Percentiles rank a stretch among this genome's conserved stretches.
These are phyloP conservation scores for Danio rerio DNA, from an alignment of 2,113 vertebrate genomes.

Conservation along the genomic window DNA sequence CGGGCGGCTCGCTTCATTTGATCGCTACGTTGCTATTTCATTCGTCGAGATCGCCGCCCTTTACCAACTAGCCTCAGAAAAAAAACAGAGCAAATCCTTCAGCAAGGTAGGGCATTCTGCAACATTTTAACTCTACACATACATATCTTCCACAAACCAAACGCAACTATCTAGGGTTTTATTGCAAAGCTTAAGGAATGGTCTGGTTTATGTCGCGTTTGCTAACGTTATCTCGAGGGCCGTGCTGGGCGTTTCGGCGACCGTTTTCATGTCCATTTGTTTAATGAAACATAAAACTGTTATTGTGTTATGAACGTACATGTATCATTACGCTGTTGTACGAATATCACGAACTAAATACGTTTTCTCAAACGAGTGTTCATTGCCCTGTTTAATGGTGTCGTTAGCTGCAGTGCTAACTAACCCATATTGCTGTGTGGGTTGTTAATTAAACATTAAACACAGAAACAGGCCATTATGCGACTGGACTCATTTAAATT, in stretches of 20 bases:
- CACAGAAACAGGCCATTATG: background rate
- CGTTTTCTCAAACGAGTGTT: background rate
- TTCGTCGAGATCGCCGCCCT: slow-evolving; percentile 44
- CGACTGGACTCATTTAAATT: background rate
- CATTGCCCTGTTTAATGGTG: background rate
- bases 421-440: slow-evolving; percentile 1
- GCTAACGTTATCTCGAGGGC: background rate
- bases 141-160: background rate
- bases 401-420: slow-evolving; percentile 13
- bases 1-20: slow-evolving; percentile 24
- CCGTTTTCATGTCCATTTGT: background rate
- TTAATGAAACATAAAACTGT: background rate
- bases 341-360: background rate
- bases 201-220: background rate
- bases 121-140: background rate
- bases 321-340: background rate
- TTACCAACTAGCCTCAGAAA: slow-evolving; percentile 22
- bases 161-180: background rate
- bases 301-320: background rate
- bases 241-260: slow-evolving; percentile 8
- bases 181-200: background rate
- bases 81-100: slow-evolving; percentile 36
- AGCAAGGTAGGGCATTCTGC: slow-evolving; percentile 22
- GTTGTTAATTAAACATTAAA: slow-evolving; percentile 10
- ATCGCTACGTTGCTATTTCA: slow-evolving; percentile 38